A percentile compares a stretch with the other conserved stretches of the same genome.
These are phyloP conservation scores for Seriola aureovittata DNA, from an alignment of 2,113 vertebrate genomes.

Conservation along the genomic window DNA sequence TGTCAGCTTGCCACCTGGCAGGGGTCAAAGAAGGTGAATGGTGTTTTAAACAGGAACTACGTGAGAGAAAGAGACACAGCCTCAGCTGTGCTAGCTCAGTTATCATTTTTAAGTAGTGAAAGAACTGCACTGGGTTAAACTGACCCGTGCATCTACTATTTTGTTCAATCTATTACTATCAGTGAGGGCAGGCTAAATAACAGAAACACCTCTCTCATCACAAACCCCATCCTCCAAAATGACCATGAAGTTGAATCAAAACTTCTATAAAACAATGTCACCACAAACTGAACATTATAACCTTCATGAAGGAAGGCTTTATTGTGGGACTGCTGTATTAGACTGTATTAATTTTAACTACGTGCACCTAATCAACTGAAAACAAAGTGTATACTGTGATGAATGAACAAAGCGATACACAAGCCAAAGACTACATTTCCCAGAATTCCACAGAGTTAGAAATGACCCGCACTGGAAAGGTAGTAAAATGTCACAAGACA, in stretches of 20 bases:
- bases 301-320: background rate
- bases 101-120: background rate
- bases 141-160: background rate
- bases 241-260: background rate
- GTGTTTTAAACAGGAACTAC: conserved; percentile 14
- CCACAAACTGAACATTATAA: background rate
- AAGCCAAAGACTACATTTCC: conserved; percentile 76
- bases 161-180: background rate
- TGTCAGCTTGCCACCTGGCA: background rate
- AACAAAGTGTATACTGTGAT: background rate
- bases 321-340: background rate
- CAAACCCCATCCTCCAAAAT: background rate
- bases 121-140: background rate
- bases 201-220: background rate
- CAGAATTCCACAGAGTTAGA: conserved; percentile 69
- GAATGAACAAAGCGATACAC: background rate
- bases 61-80: background rate
- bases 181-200: background rate
- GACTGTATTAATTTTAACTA: background rate
- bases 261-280: background rate
- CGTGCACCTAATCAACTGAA: background rate
- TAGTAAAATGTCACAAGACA: conserved; percentile 90
- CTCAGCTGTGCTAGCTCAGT: background rate
- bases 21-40: background rate
- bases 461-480: conserved; percentile 78